Conservation (phyloP, 2,113 vertebrate genomes). For the Hystrix brachyura region DNA sequence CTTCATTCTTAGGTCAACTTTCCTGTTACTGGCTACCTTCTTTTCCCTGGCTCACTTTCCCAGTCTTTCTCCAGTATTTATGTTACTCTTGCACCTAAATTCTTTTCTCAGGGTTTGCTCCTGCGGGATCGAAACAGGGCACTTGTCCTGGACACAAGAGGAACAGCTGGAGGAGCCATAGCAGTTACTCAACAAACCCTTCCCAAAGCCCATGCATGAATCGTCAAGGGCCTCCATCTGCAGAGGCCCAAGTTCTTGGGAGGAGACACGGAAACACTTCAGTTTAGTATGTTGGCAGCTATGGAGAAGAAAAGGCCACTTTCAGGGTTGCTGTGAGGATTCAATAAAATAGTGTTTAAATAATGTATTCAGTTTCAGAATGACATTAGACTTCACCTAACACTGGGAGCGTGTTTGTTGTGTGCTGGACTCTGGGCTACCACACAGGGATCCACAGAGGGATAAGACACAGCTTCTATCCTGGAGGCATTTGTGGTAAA, state of each 20-base stretch:
- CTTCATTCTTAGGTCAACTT: background rate
- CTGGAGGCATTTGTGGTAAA: background rate
- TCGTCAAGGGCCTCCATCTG: background rate
- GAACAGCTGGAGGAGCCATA: background rate
- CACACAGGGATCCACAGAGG: background rate
- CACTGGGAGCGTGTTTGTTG: background rate
- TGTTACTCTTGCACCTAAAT: background rate
- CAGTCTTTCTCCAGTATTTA: background rate
- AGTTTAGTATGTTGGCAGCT: background rate
- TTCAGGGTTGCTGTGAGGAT: background rate
- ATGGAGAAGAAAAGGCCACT: background rate
- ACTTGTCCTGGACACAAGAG: background rate
- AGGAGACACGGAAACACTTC: background rate
- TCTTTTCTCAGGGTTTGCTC: background rate
- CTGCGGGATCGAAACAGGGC: background rate
- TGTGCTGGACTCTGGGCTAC: background rate
- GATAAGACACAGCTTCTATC: background rate
- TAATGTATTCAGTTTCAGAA: constrained; percentile 33
- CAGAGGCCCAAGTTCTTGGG: background rate
- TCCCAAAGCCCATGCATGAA: background rate
- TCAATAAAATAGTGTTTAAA: background rate
- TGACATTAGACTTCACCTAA: background rate
- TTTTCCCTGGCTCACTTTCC: background rate
- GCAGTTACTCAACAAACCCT: background rate
- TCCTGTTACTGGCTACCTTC: background rate